Evolutionary conservation across 2,797 vertebrate genomes (phyloP).

Genomic region (Amniataba percoides): DNA sequence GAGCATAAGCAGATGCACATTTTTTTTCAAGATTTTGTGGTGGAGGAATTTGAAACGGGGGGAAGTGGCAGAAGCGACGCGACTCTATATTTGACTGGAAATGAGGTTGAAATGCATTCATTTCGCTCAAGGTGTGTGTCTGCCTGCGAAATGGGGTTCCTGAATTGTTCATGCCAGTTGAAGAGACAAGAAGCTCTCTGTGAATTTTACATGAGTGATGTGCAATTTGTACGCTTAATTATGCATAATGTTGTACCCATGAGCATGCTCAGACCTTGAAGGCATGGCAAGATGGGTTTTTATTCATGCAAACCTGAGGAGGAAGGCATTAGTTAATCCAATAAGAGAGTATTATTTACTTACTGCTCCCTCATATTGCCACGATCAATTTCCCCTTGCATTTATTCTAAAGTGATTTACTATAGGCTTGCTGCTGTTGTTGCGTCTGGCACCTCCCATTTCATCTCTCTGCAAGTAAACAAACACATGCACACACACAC

Average conservation of each 20-base stretch:
- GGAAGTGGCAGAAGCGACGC: neutral
- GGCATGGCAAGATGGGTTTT: conserved; percentile 18
- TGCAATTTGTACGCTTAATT: conserved; percentile 60
- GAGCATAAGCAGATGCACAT: conserved; percentile 16
- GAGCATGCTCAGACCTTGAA: conserved; percentile 42
- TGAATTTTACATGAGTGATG: conserved; percentile 57
- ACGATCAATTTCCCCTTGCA: conserved; percentile 39
- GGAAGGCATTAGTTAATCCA: conserved; percentile 52
- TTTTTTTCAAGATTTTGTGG: neutral
- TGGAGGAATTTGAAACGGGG: conserved; percentile 17
- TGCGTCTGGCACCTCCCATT: conserved; percentile 14
- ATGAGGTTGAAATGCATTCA: conserved; percentile 25
- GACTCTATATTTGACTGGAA: conserved; percentile 24
- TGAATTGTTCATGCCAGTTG: conserved; percentile 40
- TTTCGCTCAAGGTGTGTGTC: conserved; percentile 11
- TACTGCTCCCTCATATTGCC: conserved; percentile 23
- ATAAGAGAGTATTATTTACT: conserved; percentile 58
- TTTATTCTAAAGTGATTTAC: conserved; percentile 58
- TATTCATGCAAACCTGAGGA: conserved; percentile 38
- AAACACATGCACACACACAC: neutral
- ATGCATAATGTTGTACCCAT: conserved; percentile 50
- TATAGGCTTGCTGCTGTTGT: conserved; percentile 25
- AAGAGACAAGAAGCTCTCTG: conserved; percentile 34
- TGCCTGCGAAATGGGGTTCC: conserved; percentile 17
- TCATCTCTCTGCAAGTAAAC: conserved; percentile 16